Evolutionary conservation across 2,888 invertebrate species (phyloP), one percentile per base, ranked within the genome.

Genomic region (Tiliacea citrago): DNA sequence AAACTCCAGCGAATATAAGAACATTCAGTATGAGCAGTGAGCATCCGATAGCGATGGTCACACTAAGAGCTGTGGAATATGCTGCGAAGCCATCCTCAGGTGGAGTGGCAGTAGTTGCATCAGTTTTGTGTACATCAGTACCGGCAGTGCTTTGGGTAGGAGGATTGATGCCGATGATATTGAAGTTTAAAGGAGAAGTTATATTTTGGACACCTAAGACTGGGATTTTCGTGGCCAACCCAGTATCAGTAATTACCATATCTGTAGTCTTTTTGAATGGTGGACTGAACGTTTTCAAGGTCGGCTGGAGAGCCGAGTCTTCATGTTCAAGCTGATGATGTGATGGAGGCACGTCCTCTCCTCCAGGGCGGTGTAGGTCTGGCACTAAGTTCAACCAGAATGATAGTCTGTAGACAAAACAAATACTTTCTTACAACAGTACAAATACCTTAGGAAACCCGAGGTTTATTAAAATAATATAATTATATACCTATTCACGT

Each of bases 341-440:
- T 0, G 98, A 98, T 61, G 97, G 97, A 45, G 98, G 98, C 7
- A 99, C 98, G 88, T 98, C 98, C 87, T 98, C 98, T 12, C 98
- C 98, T 12, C 98, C 98, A 0, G 98, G 98, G 86, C 98, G 98
- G 91, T 98, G 98, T 47, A 98, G 97, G 91, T 99, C 99, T 51
- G 99, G 99, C 76, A 99, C 98, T 68, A 99, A 97, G 91, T 99
- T 99, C 76, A 99, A 94, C 99, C 99, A 99, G 94, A 99, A 98
- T 1, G 99, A 99, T 71, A 99, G 97, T 84, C 98, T 97, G 95
- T 86, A 82, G 82, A 92, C 85, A 91, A 91, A 78, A 72, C 51
- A 51, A 74, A 65, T 18, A 42, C 62, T 55, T 42, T 60, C 29
- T 49, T 57, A 69, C 24, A 71, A 60, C 12, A 49, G 18, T 69